Conservation (phyloP, 2,797 vertebrate genomes). For the Gadopsis bispinosus region DNA sequence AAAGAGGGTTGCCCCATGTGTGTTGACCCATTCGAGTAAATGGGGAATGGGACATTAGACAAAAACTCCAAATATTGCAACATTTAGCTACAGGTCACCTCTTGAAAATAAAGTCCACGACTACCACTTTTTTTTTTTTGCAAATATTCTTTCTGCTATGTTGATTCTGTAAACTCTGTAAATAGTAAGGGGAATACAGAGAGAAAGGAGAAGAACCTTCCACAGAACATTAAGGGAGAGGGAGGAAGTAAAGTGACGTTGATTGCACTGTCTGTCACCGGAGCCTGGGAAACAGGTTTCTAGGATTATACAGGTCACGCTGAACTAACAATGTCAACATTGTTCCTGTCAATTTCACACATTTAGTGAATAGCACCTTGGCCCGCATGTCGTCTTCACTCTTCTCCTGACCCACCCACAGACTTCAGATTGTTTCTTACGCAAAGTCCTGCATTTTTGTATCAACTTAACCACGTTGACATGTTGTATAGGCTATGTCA, state of each 20-base stretch:
- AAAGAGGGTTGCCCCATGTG: neutral
- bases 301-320: slow-evolving; percentile 35
- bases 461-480: neutral
- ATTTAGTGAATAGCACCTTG: slow-evolving; percentile 7
- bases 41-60: neutral
- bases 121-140: neutral
- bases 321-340: slow-evolving; percentile 40
- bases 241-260: slow-evolving; percentile 45
- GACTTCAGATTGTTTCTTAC: neutral
- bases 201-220: neutral
- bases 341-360: slow-evolving; percentile 21
- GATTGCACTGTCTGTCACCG: slow-evolving; percentile 34
- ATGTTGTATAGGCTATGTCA: neutral
- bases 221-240: neutral
- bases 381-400: neutral
- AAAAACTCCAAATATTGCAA: neutral
- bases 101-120: neutral
- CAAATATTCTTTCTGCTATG: neutral
- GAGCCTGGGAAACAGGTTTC: slow-evolving; percentile 26
- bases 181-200: neutral
- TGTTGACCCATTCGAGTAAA: neutral
- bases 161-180: neutral
- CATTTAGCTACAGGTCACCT: neutral
- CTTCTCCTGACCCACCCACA: neutral
- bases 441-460: neutral